Conservation (phyloP, 2,888 invertebrate species). For the Mechanitis messenoides region DNA sequence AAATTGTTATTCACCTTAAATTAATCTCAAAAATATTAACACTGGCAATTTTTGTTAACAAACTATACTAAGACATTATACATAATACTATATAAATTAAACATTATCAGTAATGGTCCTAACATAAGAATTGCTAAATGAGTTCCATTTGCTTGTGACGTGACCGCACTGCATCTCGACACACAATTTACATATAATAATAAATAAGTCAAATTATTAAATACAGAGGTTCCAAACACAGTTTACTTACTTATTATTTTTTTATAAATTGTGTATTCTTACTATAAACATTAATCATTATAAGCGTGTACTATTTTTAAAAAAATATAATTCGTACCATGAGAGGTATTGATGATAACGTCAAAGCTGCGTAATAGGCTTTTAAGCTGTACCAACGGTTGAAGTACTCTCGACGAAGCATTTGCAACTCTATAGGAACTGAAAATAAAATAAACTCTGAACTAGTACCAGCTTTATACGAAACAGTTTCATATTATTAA, state of each 20-base stretch:
- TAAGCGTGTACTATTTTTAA: too few species aligned
- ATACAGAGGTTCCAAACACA: too few species aligned
- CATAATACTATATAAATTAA: neutral
- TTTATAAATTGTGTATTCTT: too few species aligned
- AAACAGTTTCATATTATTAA: too few species aligned
- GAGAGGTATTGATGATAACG: constrained; percentile 72
- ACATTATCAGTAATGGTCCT: constrained; percentile 7
- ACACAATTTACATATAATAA: constrained; percentile 17
- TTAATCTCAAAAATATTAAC: too few species aligned
- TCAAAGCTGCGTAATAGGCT: constrained; percentile 77
- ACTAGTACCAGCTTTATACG: too few species aligned
- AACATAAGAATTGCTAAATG: constrained; percentile 17
- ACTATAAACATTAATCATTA: too few species aligned
- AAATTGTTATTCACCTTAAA: too few species aligned
- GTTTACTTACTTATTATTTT: too few species aligned
- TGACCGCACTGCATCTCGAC: constrained; percentile 18
- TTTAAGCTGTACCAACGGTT: constrained; percentile 82
- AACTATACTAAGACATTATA: neutral
- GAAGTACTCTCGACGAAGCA: constrained; percentile 79
- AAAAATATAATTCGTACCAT: constrained; percentile 62
- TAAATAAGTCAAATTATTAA: neutral
- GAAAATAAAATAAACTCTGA: constrained; percentile 24
- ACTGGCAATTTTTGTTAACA: too few species aligned
- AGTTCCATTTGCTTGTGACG: constrained; percentile 19
- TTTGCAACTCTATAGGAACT: constrained; percentile 79